A percentile compares a stretch with the other conserved stretches of the same genome.
These are phyloP conservation scores for Oedothorax gibbosus DNA, from an alignment of 1,140 invertebrate genomes.

Conservation along the genomic window DNA sequence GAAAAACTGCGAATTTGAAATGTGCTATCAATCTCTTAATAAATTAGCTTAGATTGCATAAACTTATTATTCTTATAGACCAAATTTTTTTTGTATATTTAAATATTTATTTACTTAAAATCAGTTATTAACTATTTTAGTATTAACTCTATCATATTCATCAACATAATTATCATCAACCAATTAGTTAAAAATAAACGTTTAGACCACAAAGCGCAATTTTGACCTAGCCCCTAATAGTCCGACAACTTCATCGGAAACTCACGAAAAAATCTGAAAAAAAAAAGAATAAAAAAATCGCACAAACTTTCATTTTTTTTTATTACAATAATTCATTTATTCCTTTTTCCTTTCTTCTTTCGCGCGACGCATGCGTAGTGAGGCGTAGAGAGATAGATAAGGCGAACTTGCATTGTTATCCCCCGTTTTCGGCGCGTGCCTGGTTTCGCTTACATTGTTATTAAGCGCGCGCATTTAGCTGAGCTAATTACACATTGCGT, in stretches of 20 bases:
- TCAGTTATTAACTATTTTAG: too few species aligned
- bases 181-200: too few species aligned
- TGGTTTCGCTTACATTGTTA: slow-evolving; percentile 40
- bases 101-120: too few species aligned
- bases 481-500: slow-evolving; percentile 34
- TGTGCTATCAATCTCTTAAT: too few species aligned
- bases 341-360: slow-evolving; percentile 18
- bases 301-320: slow-evolving; percentile 37
- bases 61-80: too few species aligned
- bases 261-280: slow-evolving; percentile 19
- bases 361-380: slow-evolving; percentile 34
- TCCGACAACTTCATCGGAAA: slow-evolving; percentile 55
- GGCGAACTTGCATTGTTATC: slow-evolving; percentile 22
- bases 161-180: too few species aligned
- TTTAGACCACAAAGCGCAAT: too few species aligned
- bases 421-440: background rate
- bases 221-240: background rate
- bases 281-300: slow-evolving; percentile 14
- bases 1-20: too few species aligned
- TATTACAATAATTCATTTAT: slow-evolving; percentile 54
- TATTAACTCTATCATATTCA: too few species aligned
- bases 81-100: too few species aligned
- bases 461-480: slow-evolving; percentile 48
- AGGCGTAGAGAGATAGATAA: slow-evolving; percentile 35
- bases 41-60: too few species aligned